Conservation (phyloP, 2,888 invertebrate species). For the Timema podura region DNA sequence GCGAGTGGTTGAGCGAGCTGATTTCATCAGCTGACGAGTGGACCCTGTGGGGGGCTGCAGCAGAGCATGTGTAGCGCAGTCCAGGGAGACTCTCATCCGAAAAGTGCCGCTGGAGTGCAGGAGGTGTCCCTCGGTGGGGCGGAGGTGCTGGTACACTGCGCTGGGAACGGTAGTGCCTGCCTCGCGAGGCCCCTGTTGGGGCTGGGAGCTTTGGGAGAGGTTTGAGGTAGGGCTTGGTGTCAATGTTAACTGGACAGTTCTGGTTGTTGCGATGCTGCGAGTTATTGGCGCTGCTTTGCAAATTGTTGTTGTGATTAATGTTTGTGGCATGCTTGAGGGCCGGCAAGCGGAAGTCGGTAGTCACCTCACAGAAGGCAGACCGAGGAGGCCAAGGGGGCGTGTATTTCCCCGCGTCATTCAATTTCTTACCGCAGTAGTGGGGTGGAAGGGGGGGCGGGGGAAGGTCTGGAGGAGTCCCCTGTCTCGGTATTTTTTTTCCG, state of each 20-base stretch:
- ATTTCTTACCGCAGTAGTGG: slow-evolving; percentile 40
- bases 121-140: slow-evolving; percentile 37
- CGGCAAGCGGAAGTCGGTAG: not conserved
- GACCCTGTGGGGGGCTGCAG: slow-evolving; percentile 43
- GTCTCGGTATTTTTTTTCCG: slow-evolving; percentile 15
- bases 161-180: slow-evolving; percentile 23
- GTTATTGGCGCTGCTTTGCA: slow-evolving; percentile 15
- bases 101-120: slow-evolving; percentile 56
- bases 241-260: slow-evolving; percentile 17
- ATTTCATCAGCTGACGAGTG: slow-evolving; percentile 81
- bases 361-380: slow-evolving; percentile 42
- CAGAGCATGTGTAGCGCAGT: slow-evolving; percentile 37
- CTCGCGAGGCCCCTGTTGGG: slow-evolving; percentile 42
- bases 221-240: slow-evolving; percentile 51
- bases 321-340: slow-evolving; percentile 26
- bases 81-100: slow-evolving; percentile 64
- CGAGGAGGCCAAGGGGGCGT: slow-evolving; percentile 63
- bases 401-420: slow-evolving; percentile 35
- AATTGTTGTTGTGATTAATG: slow-evolving; percentile 21
- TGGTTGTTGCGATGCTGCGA: slow-evolving; percentile 27
- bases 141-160: slow-evolving; percentile 36
- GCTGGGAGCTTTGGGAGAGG: slow-evolving; percentile 56
- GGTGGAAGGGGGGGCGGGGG: slow-evolving; percentile 61
- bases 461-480: slow-evolving; percentile 33
- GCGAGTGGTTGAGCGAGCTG: slow-evolving; percentile 74